Evolutionary conservation across 2,113 vertebrate species (phyloP), one percentile per base, ranked within the genome.

Genomic region (Hippocampus zosterae): DNA sequence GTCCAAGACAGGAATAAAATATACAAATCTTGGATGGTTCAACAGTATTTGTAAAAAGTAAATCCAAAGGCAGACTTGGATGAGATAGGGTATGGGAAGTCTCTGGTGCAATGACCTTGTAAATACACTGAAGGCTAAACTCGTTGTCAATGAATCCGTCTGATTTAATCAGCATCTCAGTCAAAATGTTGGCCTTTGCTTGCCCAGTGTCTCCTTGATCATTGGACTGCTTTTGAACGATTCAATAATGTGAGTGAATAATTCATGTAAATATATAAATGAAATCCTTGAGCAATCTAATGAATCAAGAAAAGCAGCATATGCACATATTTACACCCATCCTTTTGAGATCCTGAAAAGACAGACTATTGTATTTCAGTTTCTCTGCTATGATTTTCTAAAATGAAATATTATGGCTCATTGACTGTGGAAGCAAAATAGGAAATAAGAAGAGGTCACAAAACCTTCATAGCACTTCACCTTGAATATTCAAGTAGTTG

Each of bases 81-180:
- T 42, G 18, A 60, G 62, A 69, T 67, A 8, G 64, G 71, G 27
- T 33, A 73, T 29, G 60, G 52, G 68, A 66, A 71, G 72, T 81
- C 75, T 79, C 75, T 53, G 9, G 72, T 76, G 71, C 65, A 75
- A 71, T 73, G 74, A 87, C 83, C 84, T 87, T 87, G 85, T 72
- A 71, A 61, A 85, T 71, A 60, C 67, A 78, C 68, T 50, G 66
- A 62, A 77, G 71, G 64, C 65, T 82, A 75, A 81, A 85, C 76
- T 70, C 68, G 74, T 67, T 84, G 71, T 79, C 81, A 80, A 76
- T 78, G 73, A 86, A 70, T 74, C 74, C 73, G 65, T 83, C 76
- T 59, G 57, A 84, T 86, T 75, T 70, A 82, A 85, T 84, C 75
- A 85, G 71, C 65, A 64, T 84, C 77, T 81, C 15, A 48, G 56